A percentile compares a stretch with the other conserved stretches of the same genome.
These are phyloP conservation scores for Eupeodes luniger DNA, from an alignment of 2,888 invertebrate genomes.

Conservation along the genomic window DNA sequence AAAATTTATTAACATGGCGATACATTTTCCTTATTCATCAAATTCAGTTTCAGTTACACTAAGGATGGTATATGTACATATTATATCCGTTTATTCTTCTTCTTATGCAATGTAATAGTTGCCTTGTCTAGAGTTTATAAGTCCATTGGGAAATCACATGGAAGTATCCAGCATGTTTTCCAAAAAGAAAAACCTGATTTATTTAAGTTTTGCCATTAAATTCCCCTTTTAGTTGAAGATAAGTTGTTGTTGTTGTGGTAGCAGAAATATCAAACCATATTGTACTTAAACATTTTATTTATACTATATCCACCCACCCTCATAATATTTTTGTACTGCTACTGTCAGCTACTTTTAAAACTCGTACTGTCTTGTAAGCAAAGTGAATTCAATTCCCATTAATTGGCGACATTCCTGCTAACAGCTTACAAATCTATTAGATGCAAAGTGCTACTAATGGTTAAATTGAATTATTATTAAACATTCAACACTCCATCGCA, in stretches of 20 bases:
- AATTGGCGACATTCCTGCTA: constrained; percentile 66
- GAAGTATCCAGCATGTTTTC: constrained; percentile 37
- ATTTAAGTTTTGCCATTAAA: constrained; percentile 47
- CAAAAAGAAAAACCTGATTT: constrained; percentile 23
- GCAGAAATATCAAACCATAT: constrained; percentile 26
- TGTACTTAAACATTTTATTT: constrained; percentile 3
- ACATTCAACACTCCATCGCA: background rate
- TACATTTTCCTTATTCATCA: background rate
- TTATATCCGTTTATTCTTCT: background rate
- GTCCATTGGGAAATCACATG: constrained; percentile 69
- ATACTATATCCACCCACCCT: constrained; percentile 28
- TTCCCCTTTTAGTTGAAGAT: constrained; percentile 53
- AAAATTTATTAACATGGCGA: background rate
- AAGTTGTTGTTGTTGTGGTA: constrained; percentile 41
- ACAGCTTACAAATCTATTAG: constrained; percentile 40
- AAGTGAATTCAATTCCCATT: constrained; percentile 46
- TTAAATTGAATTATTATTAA: constrained; percentile 13
- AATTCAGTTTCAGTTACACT: background rate
- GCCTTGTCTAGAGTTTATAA: constrained; percentile 25
- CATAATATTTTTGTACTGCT: constrained; percentile 11
- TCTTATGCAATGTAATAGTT: background rate
- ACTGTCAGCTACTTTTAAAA: background rate
- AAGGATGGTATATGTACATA: background rate
- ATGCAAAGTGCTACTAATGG: constrained; percentile 47
- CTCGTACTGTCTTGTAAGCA: constrained; percentile 10